Base-by-base conservation (phyloP, 2,797 vertebrate genomes). In the Ispidina picta region DNA sequence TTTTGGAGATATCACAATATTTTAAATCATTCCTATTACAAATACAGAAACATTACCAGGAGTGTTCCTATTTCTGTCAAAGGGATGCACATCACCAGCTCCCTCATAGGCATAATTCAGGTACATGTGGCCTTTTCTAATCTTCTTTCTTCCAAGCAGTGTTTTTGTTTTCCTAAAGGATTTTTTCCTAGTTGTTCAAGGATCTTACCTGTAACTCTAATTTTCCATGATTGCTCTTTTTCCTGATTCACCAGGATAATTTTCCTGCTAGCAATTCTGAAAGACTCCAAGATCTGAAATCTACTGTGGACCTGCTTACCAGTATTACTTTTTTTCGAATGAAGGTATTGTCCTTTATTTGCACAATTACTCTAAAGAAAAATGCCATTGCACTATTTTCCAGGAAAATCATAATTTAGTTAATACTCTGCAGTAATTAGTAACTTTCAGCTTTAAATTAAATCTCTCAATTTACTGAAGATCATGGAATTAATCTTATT, bases 261-360 rank as follows among this genome's bases (percentile, higher is more conserved):
- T 99, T 99, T 90, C 99, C 99, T 56, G 99, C 99, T 76, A 98
- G 98, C 92, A 99, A 98, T 95, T 97, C 98, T 12, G 99, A 99
- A 95, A 98, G 99, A 78, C 98, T 99, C 12, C 99, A 98, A 65
- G 99, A 99, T 90, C 97, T 99, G 66, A 99, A 99, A 95, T 99
- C 99, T 48, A 99, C 99, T 4, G 99, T 99, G 59, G 99, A 99
- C 92, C 97, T 99, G 71, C 97, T 99, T 89, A 99, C 99, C 69
- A 99, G 99, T 97, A 99, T 99, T 95, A 98, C 99, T 4, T 99
- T 99, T 97, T 99, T 99, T 95, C 98, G 99, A 86, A 99, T 99
- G 99, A 99, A 99, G 99, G 99, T 99, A 98, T 52, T 21, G 49
- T 81, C 46, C 31, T 96, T 85, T 91, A 54, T 83, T 66, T 65